phyloP scores from a whole-genome alignment of 2,113 vertebrate species.

The Nannobrachium achirus region DNA sequence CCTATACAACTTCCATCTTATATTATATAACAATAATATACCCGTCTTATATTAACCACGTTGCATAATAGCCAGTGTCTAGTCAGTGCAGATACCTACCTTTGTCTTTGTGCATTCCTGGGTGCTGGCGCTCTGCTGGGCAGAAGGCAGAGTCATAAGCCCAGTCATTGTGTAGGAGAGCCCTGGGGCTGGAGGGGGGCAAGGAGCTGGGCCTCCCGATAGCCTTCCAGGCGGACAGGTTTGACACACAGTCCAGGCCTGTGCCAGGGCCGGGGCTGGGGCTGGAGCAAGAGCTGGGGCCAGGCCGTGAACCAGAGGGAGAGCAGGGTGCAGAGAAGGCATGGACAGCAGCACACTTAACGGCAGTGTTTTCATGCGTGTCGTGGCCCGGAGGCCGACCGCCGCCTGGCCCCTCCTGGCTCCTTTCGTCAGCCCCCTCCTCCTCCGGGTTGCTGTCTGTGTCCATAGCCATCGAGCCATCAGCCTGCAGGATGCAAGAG shows the following conservation, averaged over 20 bases:
- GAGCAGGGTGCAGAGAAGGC: conserved; percentile 70
- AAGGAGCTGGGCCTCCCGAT: conserved; percentile 74
- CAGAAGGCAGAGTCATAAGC: conserved; percentile 67
- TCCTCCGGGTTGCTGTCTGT: conserved; percentile 81
- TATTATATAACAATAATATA: conserved; percentile 26
- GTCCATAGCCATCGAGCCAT: conserved; percentile 74
- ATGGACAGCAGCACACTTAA: conserved; percentile 58
- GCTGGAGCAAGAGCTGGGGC: conserved; percentile 22
- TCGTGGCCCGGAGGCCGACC: conserved; percentile 47
- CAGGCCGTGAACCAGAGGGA: conserved; percentile 53
- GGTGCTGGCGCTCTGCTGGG: conserved; percentile 67
- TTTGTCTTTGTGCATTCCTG: conserved; percentile 74
- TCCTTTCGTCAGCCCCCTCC: conserved; percentile 77
- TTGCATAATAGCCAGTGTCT: conserved; percentile 25
- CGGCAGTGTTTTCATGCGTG: conserved; percentile 21
- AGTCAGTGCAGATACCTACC: conserved; percentile 59
- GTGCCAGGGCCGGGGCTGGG: conserved; percentile 40
- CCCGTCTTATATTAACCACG: not conserved
- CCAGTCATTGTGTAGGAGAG: conserved; percentile 72
- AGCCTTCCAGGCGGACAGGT: conserved; percentile 59
- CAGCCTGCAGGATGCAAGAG: conserved; percentile 62
- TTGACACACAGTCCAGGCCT: conserved; percentile 52
- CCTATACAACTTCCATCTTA: not conserved
- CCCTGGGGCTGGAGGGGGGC: conserved; percentile 73
- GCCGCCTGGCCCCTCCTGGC: conserved; percentile 71